These are phyloP conservation scores for Drosophila obscura DNA, from an alignment of 1,140 invertebrate species.

Conservation along the genomic window DNA sequence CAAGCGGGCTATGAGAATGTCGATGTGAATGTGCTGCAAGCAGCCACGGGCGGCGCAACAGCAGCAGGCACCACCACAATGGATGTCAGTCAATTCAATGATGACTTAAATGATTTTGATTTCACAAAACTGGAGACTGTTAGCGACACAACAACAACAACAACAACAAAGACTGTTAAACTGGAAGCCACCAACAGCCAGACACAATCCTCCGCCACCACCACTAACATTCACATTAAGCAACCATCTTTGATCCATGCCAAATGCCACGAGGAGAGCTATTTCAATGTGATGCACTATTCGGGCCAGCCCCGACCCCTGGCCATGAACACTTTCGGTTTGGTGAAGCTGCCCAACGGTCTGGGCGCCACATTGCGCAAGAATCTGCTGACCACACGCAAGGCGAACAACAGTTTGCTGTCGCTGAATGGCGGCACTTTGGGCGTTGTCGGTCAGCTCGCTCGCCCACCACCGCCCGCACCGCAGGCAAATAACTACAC, in stretches of 20 bases:
- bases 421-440: constrained; percentile 54
- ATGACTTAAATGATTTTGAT: constrained; percentile 66
- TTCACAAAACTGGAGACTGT: constrained; percentile 76
- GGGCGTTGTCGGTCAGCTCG: constrained; percentile 66
- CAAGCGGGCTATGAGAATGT: constrained; percentile 72
- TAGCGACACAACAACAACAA: constrained; percentile 44
- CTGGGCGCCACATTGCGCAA: constrained; percentile 75
- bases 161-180: constrained; percentile 69
- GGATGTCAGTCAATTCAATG: constrained; percentile 43
- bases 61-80: background rate
- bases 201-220: constrained; percentile 26
- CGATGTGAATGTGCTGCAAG: constrained; percentile 61
- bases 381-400: constrained; percentile 67
- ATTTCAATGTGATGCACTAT: constrained; percentile 75
- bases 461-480: constrained; percentile 45
- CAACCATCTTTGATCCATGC: constrained; percentile 60
- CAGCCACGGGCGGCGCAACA: constrained; percentile 2
- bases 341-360: constrained; percentile 73
- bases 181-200: constrained; percentile 57
- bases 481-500: constrained; percentile 9
- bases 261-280: constrained; percentile 72
- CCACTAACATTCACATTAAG: constrained; percentile 34
- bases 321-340: constrained; percentile 74
- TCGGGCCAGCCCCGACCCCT: constrained; percentile 68
- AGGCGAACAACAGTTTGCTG: constrained; percentile 71